phyloP scores from a whole-genome alignment of 2,113 vertebrate species.

The Merops nubicus region DNA sequence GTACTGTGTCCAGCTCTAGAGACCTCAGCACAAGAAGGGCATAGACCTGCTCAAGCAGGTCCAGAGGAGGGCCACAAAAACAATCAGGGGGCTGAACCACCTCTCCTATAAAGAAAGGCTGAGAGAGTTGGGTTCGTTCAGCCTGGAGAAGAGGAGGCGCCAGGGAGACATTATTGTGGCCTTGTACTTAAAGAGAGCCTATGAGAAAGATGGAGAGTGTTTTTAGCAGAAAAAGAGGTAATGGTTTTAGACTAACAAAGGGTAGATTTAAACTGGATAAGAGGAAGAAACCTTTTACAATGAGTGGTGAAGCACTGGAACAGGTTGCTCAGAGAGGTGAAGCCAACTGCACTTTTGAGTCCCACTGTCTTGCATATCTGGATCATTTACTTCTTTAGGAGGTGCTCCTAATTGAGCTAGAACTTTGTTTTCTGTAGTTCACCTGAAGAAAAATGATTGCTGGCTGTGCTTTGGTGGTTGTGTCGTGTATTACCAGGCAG shows the following conservation, averaged over 20 bases:
- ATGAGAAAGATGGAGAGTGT: not conserved
- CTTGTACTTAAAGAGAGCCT: not conserved
- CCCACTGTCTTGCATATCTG: not conserved
- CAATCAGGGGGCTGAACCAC: not conserved
- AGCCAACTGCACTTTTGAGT: not conserved
- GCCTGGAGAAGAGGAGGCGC: not conserved
- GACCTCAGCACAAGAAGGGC: not conserved
- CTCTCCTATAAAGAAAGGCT: not conserved
- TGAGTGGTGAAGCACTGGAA: not conserved
- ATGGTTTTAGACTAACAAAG: not conserved
- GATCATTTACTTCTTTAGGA: not conserved
- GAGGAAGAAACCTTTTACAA: not conserved
- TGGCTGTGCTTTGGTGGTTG: not conserved
- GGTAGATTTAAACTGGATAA: not conserved
- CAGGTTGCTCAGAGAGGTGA: not conserved
- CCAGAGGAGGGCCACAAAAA: not conserved
- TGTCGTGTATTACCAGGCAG: not conserved
- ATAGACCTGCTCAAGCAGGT: not conserved
- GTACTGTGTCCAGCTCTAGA: not conserved
- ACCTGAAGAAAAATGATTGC: not conserved
- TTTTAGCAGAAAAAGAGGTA: not conserved
- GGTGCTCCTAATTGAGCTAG: not conserved
- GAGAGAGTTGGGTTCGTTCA: not conserved
- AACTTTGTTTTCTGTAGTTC: not conserved
- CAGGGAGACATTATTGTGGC: not conserved